Conservation (phyloP, 1,140 invertebrate species). For the Lutraria rhynchaena region DNA sequence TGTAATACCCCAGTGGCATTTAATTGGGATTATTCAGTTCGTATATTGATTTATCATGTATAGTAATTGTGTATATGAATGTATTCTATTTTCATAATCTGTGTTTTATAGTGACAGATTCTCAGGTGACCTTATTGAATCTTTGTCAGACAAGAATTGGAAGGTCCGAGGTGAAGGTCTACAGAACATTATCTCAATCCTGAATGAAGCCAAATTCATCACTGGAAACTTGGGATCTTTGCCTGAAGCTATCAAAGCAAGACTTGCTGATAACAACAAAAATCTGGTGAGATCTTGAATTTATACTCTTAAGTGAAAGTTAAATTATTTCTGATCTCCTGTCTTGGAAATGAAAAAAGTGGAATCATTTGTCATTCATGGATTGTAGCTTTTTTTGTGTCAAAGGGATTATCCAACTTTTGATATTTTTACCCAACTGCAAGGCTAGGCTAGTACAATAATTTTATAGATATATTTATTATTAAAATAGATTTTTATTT, state of each 20-base stretch:
- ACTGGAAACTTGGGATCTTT: constrained; percentile 92
- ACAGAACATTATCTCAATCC: constrained; percentile 89
- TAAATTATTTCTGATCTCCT: too few species aligned
- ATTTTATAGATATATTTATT: too few species aligned
- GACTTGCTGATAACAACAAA: constrained; percentile 94
- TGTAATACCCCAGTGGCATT: too few species aligned
- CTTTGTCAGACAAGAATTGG: constrained; percentile 97
- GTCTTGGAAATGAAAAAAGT: too few species aligned
- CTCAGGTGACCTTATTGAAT: constrained; percentile 90
- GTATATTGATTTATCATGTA: background rate
- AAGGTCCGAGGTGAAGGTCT: constrained; percentile 93
- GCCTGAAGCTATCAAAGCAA: constrained; percentile 88
- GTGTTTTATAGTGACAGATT: constrained; percentile 87
- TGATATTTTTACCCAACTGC: too few species aligned
- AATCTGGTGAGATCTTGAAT: constrained; percentile 88
- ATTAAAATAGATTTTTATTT: too few species aligned
- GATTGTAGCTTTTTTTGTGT: too few species aligned
- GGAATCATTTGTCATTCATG: too few species aligned
- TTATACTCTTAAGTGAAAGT: too few species aligned
- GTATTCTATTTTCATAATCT: background rate
- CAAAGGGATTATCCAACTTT: too few species aligned
- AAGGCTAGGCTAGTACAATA: too few species aligned
- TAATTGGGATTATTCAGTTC: too few species aligned
- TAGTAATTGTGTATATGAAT: background rate
- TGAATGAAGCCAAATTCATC: constrained; percentile 89